Evolutionary conservation across 2,113 vertebrate genomes (phyloP).

Genomic region (Rhynchomys soricoides): DNA sequence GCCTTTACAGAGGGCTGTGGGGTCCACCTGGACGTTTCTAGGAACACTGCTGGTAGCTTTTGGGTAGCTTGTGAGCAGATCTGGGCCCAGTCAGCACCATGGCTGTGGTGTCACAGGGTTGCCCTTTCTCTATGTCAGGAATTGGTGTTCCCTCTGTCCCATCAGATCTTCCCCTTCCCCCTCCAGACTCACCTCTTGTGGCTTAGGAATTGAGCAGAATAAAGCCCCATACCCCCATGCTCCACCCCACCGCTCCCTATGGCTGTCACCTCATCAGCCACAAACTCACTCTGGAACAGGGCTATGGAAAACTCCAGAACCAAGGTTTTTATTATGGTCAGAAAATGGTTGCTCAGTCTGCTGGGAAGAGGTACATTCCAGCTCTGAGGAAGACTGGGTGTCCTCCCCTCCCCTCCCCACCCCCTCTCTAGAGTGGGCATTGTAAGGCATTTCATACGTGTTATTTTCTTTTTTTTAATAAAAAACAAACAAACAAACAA

Average conservation of each 20-base stretch:
- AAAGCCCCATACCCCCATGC: background rate
- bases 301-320: constrained; percentile 57
- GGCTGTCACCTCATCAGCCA: background rate
- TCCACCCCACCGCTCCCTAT: background rate
- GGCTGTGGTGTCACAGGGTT: background rate
- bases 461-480: constrained; percentile 45
- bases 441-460: constrained; percentile 61
- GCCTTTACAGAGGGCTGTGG: background rate
- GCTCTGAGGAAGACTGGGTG: background rate
- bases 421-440: background rate
- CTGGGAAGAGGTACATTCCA: constrained; percentile 46
- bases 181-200: background rate
- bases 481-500: constrained; percentile 32
- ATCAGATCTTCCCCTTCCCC: background rate
- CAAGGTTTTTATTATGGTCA: constrained; percentile 65
- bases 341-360: constrained; percentile 48
- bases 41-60: background rate
- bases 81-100: background rate
- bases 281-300: constrained; percentile 1
- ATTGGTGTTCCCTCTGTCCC: background rate
- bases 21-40: background rate
- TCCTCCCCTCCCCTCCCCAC: background rate
- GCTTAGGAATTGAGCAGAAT: background rate
- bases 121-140: background rate
- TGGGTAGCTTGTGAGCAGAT: background rate